phyloP scores from a whole-genome alignment of 2,888 invertebrate species.

The Oxystoma pomonae region DNA sequence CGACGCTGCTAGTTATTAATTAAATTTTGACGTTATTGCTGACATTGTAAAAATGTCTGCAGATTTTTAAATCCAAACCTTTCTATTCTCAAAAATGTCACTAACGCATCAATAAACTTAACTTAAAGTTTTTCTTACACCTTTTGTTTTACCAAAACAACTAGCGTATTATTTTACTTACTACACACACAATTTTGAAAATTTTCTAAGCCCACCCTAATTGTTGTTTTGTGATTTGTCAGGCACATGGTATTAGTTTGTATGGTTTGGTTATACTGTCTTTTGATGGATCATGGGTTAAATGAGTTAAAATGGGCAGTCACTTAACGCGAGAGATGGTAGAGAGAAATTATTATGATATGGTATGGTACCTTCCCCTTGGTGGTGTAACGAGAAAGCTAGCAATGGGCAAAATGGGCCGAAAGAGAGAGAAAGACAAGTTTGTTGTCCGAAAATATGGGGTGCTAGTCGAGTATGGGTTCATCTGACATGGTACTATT shows the following conservation, averaged over 20 bases:
- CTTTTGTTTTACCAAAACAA: too few species aligned
- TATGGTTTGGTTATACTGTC: conserved; percentile 45
- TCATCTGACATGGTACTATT: background rate
- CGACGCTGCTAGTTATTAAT: too few species aligned
- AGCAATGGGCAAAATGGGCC: background rate
- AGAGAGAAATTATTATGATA: background rate
- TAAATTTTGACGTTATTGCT: too few species aligned
- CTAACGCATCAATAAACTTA: too few species aligned
- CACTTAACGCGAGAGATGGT: background rate
- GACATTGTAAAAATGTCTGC: too few species aligned
- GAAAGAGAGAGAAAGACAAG: too few species aligned
- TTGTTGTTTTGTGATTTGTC: conserved; percentile 50
- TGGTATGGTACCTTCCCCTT: background rate
- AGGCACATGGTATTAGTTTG: conserved; percentile 47
- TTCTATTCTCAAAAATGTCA: too few species aligned
- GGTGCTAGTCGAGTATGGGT: background rate
- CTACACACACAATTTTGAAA: background rate
- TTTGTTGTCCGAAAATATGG: background rate
- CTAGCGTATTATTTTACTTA: too few species aligned
- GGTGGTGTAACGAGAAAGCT: background rate
- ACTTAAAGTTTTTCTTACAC: too few species aligned
- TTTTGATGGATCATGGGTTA: background rate
- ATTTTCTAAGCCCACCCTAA: conserved; percentile 28
- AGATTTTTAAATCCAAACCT: too few species aligned
- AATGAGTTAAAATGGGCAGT: background rate